Base-by-base conservation (phyloP, 2,888 invertebrate genomes). In the Calliphora vomitoria region DNA sequence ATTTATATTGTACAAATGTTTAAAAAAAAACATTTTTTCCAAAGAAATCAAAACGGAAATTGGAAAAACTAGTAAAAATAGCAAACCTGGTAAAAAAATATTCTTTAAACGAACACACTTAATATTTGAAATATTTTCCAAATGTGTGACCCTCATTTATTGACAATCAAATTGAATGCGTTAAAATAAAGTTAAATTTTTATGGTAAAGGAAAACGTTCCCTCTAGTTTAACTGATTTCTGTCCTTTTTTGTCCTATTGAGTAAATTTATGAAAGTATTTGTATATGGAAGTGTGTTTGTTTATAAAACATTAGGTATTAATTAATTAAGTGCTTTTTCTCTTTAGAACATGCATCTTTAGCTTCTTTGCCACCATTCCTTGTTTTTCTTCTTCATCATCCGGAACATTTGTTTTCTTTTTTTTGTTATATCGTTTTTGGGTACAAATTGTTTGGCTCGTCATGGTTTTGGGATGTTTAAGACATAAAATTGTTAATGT, bases 311-410 rank as follows among this genome's bases (percentile, higher is more conserved):
- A 81, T 81, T 82, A 78, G 55, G 53, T 84, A 81, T 81, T 84
- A 87, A 87, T 87, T 84, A 87, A 87, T 84, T 87, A 84, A 84
- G 72, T 84, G 81, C 60, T 87, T 69, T 71, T 69, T 69, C 25
- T 66, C 20, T 44, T 64, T 31, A 10, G 10, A 44, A 44, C 44
- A 25, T 11, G 64, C 13, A 31, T 58, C 31, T 18, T n/a, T 13
- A n/a, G 18, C 8, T 18, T n/a, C n/a, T 53, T 55, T 55, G 8
- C 2, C 6, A n/a, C 18, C 8, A 10, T 55, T 25, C 38, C 20
- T 38, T 31, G 31, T 10, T 66, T 18, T n/a, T 41, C 11, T 72
- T 44, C 18, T 15, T 35, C 47, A 25, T 41, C 44, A 55, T 66
- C 18, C 47, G 66, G 20, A 58, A 74, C 55, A 35, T 75, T 69